Base-by-base conservation (phyloP, 2,113 vertebrate genomes). In the Lampris megalopsis region DNA sequence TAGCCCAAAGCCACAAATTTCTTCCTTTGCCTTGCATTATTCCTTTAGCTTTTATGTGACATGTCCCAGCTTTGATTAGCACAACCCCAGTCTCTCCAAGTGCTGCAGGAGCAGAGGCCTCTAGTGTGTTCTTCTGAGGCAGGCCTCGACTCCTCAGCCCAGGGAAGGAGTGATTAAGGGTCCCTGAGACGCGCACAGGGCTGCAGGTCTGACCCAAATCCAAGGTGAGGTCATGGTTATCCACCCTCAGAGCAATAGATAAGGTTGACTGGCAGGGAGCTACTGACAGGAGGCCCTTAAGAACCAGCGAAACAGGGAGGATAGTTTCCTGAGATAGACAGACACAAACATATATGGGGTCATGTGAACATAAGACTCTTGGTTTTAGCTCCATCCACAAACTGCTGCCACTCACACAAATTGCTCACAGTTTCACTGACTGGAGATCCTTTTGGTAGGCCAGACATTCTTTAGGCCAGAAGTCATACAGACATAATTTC, bases 61-160 rank as follows among this genome's bases (percentile, higher is more conserved):
- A 96, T 0, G 70, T 82, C 38, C 93, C 96, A 48, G 86, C 79
- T 77, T 87, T 93, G 72, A 96, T 77, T 58, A 91, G 52, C 54
- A 96, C 48, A 36, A 69, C 42, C 1, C 90, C 89, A 2, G 85
- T 74, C 37, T 88, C 60, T 24, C 63, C 72, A 0, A 84, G 67
- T 38, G 72, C 89, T n/a, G 70, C 49, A 1, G 85, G 84, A 57
- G 83, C 74, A 45, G 79, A 86, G 1, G 92, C 77, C 36, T 88
- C 48, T 5, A 95, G 0, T 8, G 74, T 82, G 81, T 91, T 91
- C 42, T 79, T 78, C 3, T 48, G 68, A 6, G 95, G 95, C 41
- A 96, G 70, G 56, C 96, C 94, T 5, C 77, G 75, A 53, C 63
- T 83, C 11, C 50, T 86, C 48, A 95, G 86, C 59, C 75, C 80